Evolutionary conservation across 2,888 invertebrate genomes (phyloP), one percentile per base, ranked within the genome.

Genomic region (Mythimna vitellina): DNA sequence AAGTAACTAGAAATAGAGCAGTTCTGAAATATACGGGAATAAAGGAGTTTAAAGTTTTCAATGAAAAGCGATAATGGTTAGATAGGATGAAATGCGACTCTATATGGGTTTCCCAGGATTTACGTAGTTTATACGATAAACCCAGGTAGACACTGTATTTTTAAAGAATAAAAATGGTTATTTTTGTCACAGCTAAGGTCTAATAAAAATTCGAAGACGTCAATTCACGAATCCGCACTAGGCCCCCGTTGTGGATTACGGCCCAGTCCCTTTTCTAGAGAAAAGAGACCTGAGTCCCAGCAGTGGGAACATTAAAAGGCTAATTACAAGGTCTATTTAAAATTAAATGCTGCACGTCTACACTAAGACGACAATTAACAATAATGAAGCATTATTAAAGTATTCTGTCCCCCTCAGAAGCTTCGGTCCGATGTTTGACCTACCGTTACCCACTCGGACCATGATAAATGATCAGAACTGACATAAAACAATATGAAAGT

Each of bases 401-500:
- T 81, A 73, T 77, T 75, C 22, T 60, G 32, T 54, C 53, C 20
- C 29, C 66, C 56, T 56, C 58, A 56, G 67, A 79, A 75, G 73
- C 73, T 76, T 65, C 63, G 61, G 71, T 64, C 63, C 70, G 65
- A 70, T 72, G 76, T 76, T 81, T 83, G 83, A 84, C 83, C 87
- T 82, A 78, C 85, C 86, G 88, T 88, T 88, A 88, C 87, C 85
- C 88, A 83, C 87, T 86, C 82, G 76, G 76, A 82, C 70, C 64
- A 75, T 90, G 91, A 91, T 90, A 89, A 89, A 91, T 91, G 90
- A 88, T 87, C 83, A 80, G n/a, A 80, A 83, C 84, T 88, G 89
- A 89, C 90, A 85, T 86, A 87, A 87, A 89, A 89, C 89, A 88
- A 82, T 84, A 87, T 81, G 87, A 89, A 89, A 87, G 88, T 91